Conservation (phyloP, 2,888 invertebrate genomes). For the Lottia gigantea region DNA sequence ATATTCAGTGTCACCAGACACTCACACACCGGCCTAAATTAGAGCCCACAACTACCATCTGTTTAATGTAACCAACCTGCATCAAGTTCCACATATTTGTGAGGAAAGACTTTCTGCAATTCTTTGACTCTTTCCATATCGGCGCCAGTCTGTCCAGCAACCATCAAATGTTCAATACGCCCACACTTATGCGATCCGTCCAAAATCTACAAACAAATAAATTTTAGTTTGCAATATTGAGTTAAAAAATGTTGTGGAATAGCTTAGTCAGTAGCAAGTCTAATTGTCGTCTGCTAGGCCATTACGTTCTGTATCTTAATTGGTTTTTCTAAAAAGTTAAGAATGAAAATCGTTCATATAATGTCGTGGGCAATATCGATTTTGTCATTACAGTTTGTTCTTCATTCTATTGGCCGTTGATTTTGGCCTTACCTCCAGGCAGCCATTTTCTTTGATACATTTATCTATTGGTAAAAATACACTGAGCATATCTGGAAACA, state of each 20-base stretch:
- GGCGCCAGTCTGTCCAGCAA: slow-evolving; percentile 50
- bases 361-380: too few species aligned
- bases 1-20: too few species aligned
- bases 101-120: slow-evolving; percentile 37
- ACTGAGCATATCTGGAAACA: slow-evolving; percentile 53
- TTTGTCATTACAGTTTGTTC: background rate
- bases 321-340: too few species aligned
- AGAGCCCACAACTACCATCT: too few species aligned
- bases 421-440: slow-evolving; percentile 42
- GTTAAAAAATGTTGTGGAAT: too few species aligned
- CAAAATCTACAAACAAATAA: slow-evolving; percentile 38
- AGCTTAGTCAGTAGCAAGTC: too few species aligned
- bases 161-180: slow-evolving; percentile 49
- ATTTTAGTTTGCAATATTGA: too few species aligned
- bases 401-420: background rate
- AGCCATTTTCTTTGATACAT: slow-evolving; percentile 45
- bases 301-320: too few species aligned
- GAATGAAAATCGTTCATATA: too few species aligned
- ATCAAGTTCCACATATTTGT: slow-evolving; percentile 49
- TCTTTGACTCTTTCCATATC: slow-evolving; percentile 48
- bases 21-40: too few species aligned
- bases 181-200: slow-evolving; percentile 53
- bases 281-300: too few species aligned
- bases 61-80: slow-evolving; percentile 39
- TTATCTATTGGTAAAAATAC: slow-evolving; percentile 50